A percentile compares a stretch with the other conserved stretches of the same genome.
Conservation (phyloP, 2,113 vertebrate species). For the Recurvirostra avosetta region DNA sequence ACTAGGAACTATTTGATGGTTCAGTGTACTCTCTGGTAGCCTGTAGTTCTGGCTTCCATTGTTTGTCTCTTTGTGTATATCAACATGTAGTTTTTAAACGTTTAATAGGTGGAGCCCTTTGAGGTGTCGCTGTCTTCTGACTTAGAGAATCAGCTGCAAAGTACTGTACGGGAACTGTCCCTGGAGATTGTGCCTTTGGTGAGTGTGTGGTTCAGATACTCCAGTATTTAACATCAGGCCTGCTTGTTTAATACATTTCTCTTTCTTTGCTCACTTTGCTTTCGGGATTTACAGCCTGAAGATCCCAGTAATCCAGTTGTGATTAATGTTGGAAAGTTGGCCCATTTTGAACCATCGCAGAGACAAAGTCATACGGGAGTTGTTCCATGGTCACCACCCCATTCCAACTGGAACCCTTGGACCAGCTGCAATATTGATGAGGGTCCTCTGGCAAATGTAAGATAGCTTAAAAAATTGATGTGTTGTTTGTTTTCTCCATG, state of each 20-base stretch:
- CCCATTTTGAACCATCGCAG: conserved; percentile 89
- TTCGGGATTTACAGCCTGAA: conserved; percentile 70
- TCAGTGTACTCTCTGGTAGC: background rate
- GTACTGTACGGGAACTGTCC: conserved; percentile 78
- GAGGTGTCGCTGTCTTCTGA: conserved; percentile 81
- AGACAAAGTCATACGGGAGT: conserved; percentile 82
- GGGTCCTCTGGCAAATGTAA: conserved; percentile 87
- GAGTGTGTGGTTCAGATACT: conserved; percentile 21
- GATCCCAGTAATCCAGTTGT: conserved; percentile 77
- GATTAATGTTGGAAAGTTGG: conserved; percentile 87
- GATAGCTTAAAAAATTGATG: background rate
- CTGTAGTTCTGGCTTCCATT: background rate
- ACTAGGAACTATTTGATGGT: background rate
- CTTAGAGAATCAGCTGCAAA: conserved; percentile 79
- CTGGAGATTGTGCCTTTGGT: conserved; percentile 76
- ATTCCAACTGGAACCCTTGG: conserved; percentile 99
- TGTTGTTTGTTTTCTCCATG: background rate
- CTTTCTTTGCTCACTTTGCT: background rate
- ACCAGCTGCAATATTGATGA: conserved; percentile 97
- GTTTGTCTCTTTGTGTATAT: background rate
- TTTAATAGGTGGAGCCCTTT: conserved; percentile 83
- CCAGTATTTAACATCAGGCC: background rate
- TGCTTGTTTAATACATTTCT: background rate
- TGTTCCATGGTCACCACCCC: conserved; percentile 96
- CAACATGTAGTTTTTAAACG: background rate